Base-by-base conservation (phyloP, 2,113 vertebrate species). In the Siniperca knerii region DNA sequence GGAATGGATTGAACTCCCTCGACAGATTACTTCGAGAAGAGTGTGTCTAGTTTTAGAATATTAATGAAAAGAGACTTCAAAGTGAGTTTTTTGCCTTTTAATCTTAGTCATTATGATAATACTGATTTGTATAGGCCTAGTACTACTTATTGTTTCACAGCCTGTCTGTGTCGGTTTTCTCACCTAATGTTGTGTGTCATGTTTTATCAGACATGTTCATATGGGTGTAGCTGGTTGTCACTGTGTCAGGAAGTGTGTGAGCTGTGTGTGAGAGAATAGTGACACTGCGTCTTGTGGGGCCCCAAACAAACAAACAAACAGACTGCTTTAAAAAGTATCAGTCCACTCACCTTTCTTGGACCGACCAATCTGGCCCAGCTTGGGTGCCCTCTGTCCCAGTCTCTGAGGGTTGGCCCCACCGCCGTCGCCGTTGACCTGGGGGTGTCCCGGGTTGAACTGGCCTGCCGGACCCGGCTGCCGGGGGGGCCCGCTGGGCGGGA, bases 351-450 rank as follows among this genome's bases (percentile, higher is more conserved):
- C 96, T 96, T 95, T 96, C 88, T 93, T 95, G 70, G 95, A 89
- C 6, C 96, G 94, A 0, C 96, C 96, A 10, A 96, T 96, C 90
- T 95, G 94, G 4, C 96, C 96, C 67, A 96, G 94, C 52, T 96
- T 96, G 6, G 96, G 96, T 0, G 96, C 94, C 67, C 96, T 91
- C 87, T 96, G 94, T 0, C 92, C 93, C 0, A 95, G 91, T 1
- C 95, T 93, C 87, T 94, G 94, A 0, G 91, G 94, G 72, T 93
- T 95, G 7, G 81, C 13, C 12, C 72, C 85, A 0, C 74, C 87
- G 16, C 76, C 87, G 18, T 90, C 83, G 4, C 84, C 89, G 83
- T 85, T 81, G n/a, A 83, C 92, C 80, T 89, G 94, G 3, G 84
- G 93, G 81, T 91, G 93, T 37, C 92, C 92, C 16, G 92, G 89